Percentiles rank a stretch among this genome's conserved stretches.
phyloP scores from a whole-genome alignment of 2,888 invertebrate species.

The Xanthia togata region DNA sequence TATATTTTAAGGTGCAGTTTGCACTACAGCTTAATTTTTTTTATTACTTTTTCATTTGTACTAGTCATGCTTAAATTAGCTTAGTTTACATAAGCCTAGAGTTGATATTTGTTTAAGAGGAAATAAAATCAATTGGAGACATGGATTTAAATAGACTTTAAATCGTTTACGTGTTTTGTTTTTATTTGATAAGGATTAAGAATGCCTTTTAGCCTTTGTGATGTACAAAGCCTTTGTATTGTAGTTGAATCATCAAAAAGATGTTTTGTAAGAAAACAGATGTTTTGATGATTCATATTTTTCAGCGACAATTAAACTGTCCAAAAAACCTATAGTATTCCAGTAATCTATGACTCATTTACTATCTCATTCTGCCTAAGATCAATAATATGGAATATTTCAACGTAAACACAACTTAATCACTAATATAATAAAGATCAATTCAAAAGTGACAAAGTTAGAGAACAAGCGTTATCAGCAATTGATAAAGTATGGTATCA shows the following conservation, averaged over 20 bases:
- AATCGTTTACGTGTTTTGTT: not conserved
- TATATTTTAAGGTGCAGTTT: too few relatives aligned
- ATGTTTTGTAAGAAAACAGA: not conserved
- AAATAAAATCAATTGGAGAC: too few relatives aligned
- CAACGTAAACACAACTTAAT: slow-evolving; percentile 37
- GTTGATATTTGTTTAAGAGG: too few relatives aligned
- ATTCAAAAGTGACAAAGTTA: not conserved
- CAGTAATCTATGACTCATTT: slow-evolving; percentile 41
- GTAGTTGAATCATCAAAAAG: slow-evolving; percentile 3
- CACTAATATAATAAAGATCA: slow-evolving; percentile 18
- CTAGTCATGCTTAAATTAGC: too few relatives aligned
- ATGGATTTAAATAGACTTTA: too few relatives aligned
- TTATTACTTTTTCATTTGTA: too few relatives aligned
- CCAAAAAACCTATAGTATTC: not conserved
- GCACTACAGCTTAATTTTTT: too few relatives aligned
- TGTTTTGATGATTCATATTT: slow-evolving; percentile 19
- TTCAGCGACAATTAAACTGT: not conserved
- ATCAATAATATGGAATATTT: slow-evolving; percentile 23
- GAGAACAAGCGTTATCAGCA: slow-evolving; percentile 50
- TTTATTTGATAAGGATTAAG: not conserved
- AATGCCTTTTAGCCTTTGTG: not conserved
- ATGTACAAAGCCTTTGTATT: slow-evolving; percentile 8
- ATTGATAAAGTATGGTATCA: slow-evolving; percentile 59
- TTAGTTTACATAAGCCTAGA: too few relatives aligned
- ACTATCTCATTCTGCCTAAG: slow-evolving; percentile 57